Conservation (phyloP, 1,140 invertebrate genomes). For the Maniola jurtina region DNA sequence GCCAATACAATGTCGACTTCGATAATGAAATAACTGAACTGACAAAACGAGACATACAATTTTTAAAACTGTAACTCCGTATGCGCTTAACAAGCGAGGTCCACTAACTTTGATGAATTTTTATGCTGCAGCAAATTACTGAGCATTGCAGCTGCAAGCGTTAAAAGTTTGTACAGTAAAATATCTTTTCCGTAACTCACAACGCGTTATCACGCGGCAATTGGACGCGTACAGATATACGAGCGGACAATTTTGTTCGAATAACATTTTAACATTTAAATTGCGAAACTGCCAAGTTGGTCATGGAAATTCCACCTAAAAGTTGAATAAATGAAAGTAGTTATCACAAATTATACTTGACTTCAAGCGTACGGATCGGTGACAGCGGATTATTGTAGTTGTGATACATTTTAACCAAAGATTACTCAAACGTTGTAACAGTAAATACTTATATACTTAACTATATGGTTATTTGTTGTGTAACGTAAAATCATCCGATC, state of each 20-base stretch:
- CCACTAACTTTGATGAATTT: constrained; percentile 31
- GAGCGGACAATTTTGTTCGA: constrained; percentile 32
- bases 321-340: constrained; percentile 69
- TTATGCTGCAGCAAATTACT: constrained; percentile 29
- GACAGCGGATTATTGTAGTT: neutral
- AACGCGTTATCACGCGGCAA: constrained; percentile 29
- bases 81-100: constrained; percentile 20
- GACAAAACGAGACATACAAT: too few species aligned
- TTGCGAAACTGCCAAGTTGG: constrained; percentile 45
- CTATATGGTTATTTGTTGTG: too few species aligned
- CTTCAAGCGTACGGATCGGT: neutral
- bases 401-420: neutral
- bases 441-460: too few species aligned
- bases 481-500: too few species aligned
- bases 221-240: constrained; percentile 31
- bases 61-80: constrained; percentile 5
- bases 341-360: constrained; percentile 42
- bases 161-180: constrained; percentile 55
- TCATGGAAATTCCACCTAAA: constrained; percentile 52
- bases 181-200: constrained; percentile 41
- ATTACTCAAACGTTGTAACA: too few species aligned
- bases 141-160: constrained; percentile 40
- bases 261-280: constrained; percentile 34
- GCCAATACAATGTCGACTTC: too few species aligned
- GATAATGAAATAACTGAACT: too few species aligned